Evolutionary conservation across 2,113 vertebrate genomes (phyloP).

Genomic region (Nothobranchius furzeri): DNA sequence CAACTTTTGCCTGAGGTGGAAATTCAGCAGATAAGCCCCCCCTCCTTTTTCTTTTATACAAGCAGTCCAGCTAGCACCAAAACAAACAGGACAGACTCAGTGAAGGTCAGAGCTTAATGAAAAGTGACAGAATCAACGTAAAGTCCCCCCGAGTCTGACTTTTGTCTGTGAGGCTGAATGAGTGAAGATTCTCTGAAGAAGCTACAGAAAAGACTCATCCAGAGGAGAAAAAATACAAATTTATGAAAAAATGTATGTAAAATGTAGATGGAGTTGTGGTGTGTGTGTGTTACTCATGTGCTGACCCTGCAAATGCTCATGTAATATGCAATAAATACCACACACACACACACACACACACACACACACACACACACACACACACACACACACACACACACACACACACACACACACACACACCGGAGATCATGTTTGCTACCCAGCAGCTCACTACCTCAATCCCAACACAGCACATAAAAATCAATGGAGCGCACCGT

Average conservation of each 20-base stretch:
- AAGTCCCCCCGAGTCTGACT: constrained; percentile 26
- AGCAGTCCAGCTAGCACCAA: constrained; percentile 50
- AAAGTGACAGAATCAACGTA: constrained; percentile 52
- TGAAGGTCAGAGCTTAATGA: constrained; percentile 69
- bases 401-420: constrained; percentile 11
- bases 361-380: not conserved
- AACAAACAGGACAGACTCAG: constrained; percentile 60
- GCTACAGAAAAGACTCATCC: not conserved
- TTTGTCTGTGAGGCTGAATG: not conserved
- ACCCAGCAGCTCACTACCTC: constrained; percentile 27
- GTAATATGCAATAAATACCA: constrained; percentile 49
- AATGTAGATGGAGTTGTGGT: constrained; percentile 1
- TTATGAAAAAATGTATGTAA: constrained; percentile 7
- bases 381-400: not conserved
- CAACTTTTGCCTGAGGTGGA: constrained; percentile 72
- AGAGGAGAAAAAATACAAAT: not conserved
- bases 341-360: constrained; percentile 13
- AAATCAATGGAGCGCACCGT: constrained; percentile 78
- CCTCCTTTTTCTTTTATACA: constrained; percentile 8
- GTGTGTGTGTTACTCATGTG: constrained; percentile 21
- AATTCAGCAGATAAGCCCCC: constrained; percentile 73
- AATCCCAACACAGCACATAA: constrained; percentile 57
- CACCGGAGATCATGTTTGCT: constrained; percentile 57
- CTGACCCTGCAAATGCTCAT: constrained; percentile 30
- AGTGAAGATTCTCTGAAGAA: constrained; percentile 1